A percentile compares a stretch with the other conserved stretches of the same genome.
Conservation (phyloP, 1,140 invertebrate genomes). For the Lepidurus packardi region DNA sequence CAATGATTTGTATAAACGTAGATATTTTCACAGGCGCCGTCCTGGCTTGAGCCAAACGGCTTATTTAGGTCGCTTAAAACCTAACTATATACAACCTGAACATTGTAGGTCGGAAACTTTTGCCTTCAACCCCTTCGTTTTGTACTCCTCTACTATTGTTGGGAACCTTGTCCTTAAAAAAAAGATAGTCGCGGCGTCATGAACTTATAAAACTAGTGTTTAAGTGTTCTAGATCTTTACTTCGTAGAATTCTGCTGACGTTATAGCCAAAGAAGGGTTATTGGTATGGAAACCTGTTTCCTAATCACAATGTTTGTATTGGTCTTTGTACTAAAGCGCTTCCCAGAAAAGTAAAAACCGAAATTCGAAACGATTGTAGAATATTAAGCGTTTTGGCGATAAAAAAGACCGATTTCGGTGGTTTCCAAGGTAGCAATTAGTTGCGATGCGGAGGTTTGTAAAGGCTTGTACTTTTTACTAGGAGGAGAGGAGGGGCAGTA, state of each 20-base stretch:
- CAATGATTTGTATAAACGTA: conserved; percentile 9
- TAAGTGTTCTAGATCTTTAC: neutral
- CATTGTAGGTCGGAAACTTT: neutral
- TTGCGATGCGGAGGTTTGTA: no score
- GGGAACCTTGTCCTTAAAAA: neutral
- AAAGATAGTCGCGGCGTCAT: neutral
- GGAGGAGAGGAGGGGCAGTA: no score
- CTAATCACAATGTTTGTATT: neutral
- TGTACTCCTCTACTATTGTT: neutral
- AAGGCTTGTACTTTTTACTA: no score
- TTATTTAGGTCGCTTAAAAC: neutral
- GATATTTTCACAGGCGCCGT: neutral
- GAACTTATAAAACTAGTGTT: neutral
- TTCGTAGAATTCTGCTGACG: neutral
- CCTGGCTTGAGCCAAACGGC: neutral
- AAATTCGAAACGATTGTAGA: neutral
- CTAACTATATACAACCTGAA: neutral
- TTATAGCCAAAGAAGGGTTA: neutral
- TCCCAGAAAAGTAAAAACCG: neutral
- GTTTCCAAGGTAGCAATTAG: no score
- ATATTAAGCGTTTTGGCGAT: neutral
- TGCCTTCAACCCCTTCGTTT: neutral
- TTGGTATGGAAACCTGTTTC: neutral
- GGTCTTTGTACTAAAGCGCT: neutral
- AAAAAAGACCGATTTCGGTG: neutral